phyloP scores from a whole-genome alignment of 2,797 vertebrate species.

The Percopsis omiscomaycus region DNA sequence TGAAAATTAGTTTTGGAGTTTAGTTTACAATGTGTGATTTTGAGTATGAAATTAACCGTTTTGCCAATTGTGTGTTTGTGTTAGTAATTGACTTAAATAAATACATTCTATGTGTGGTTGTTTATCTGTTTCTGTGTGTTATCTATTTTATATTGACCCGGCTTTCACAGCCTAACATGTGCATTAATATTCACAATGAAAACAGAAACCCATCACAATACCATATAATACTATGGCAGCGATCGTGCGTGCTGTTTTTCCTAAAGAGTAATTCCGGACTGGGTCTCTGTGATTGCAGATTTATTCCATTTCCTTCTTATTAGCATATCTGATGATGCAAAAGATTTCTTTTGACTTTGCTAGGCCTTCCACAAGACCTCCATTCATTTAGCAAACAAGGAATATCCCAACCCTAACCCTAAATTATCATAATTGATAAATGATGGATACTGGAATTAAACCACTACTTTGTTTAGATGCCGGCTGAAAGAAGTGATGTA shows the following conservation, averaged over 20 bases:
- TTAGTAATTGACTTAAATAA: too few relatives aligned
- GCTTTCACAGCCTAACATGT: constrained; percentile 32
- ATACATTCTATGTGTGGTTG: not conserved
- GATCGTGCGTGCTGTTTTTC: constrained; percentile 60
- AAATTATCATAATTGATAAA: constrained; percentile 41
- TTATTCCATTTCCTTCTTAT: constrained; percentile 51
- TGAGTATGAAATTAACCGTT: too few relatives aligned
- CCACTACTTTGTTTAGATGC: constrained; percentile 54
- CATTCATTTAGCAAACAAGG: constrained; percentile 56
- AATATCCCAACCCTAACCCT: constrained; percentile 73
- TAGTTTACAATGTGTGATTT: too few relatives aligned
- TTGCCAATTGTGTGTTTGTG: too few relatives aligned
- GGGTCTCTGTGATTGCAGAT: constrained; percentile 24
- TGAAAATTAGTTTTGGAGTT: too few relatives aligned
- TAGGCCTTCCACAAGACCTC: constrained; percentile 50
- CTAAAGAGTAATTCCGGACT: constrained; percentile 45
- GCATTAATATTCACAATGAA: constrained; percentile 18
- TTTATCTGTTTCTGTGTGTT: not conserved
- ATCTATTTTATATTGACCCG: not conserved
- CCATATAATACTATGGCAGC: constrained; percentile 40
- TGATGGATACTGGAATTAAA: constrained; percentile 44
- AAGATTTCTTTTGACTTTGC: constrained; percentile 67
- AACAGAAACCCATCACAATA: constrained; percentile 31
- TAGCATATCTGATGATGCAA: constrained; percentile 74
- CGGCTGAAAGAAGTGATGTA: too few relatives aligned